A percentile compares a stretch with the other conserved stretches of the same genome.
Conservation (phyloP, 2,888 invertebrate genomes). For the Flabesymbios commensalis region DNA sequence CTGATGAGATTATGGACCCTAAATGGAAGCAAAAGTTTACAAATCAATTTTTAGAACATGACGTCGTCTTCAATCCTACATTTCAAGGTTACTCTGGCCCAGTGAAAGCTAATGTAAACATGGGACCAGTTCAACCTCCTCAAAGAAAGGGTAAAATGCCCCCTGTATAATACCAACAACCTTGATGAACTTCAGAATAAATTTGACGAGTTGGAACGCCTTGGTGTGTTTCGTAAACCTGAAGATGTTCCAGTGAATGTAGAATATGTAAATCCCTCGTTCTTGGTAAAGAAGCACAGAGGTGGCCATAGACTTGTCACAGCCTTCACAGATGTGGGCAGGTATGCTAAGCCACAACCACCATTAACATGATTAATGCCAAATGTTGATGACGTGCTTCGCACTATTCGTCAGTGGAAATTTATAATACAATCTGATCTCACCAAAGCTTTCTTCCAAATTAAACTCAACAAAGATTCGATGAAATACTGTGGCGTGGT, state of each 20-base stretch:
- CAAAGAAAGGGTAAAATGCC: conserved; percentile 20
- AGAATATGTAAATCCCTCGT: conserved; percentile 14
- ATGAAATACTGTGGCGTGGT: conserved; percentile 32
- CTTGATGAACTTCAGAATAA: conserved; percentile 18
- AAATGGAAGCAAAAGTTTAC: background rate
- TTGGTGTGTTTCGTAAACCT: conserved; percentile 5
- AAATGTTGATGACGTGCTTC: background rate
- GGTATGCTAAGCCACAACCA: conserved; percentile 4
- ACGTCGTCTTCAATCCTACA: conserved; percentile 2
- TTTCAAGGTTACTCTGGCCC: background rate
- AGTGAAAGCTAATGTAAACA: conserved; percentile 2
- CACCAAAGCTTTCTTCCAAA: background rate
- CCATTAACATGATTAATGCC: too few species aligned
- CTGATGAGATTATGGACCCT: background rate
- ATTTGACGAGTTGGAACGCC: conserved; percentile 9
- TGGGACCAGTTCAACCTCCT: conserved; percentile 15
- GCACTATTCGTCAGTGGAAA: background rate
- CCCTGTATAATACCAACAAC: conserved; percentile 12
- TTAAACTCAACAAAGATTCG: conserved; percentile 4
- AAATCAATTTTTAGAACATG: background rate
- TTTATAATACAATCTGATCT: background rate
- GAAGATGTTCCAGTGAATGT: conserved; percentile 4
- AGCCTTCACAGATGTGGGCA: conserved; percentile 3
- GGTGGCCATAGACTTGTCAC: conserved; percentile 10
- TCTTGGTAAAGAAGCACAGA: conserved; percentile 4